Conservation (phyloP, 2,797 vertebrate genomes). For the Rallus crepitans region DNA sequence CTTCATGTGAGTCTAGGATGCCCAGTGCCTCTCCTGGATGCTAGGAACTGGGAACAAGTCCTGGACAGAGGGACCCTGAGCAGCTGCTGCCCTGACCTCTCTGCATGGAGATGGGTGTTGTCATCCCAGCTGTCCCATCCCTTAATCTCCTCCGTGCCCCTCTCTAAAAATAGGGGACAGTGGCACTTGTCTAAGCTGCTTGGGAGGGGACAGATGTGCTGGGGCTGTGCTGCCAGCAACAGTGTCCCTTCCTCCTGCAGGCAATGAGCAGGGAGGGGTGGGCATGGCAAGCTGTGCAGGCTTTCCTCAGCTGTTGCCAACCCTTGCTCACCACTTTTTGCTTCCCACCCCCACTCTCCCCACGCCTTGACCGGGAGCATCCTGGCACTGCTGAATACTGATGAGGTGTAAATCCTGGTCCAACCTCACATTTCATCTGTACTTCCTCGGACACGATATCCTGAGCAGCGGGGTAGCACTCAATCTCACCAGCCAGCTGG, state of each 20-base stretch:
- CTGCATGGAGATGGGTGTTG: neutral
- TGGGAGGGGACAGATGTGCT: rapidly evolving
- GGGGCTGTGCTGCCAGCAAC: rapidly evolving
- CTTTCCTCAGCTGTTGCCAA: neutral
- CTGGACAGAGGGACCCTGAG: neutral
- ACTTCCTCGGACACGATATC: neutral
- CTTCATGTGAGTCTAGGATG: rapidly evolving
- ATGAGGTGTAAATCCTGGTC: neutral
- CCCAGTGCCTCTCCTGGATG: neutral
- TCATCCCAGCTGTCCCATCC: neutral
- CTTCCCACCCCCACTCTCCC: neutral
- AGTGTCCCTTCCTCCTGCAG: neutral
- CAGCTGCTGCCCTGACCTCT: neutral
- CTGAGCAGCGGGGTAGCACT: neutral
- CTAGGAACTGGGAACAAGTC: rapidly evolving
- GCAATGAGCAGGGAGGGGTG: neutral
- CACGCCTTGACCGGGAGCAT: neutral
- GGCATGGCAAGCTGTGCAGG: rapidly evolving
- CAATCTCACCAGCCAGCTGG: neutral
- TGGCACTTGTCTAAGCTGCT: neutral
- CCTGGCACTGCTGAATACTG: neutral
- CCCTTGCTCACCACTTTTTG: neutral
- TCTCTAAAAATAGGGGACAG: neutral
- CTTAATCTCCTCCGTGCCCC: neutral
- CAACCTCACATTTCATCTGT: neutral